Evolutionary conservation across 2,797 vertebrate genomes (phyloP), one percentile per base, ranked within the genome.

Genomic region (Malacoctenus gilli): DNA sequence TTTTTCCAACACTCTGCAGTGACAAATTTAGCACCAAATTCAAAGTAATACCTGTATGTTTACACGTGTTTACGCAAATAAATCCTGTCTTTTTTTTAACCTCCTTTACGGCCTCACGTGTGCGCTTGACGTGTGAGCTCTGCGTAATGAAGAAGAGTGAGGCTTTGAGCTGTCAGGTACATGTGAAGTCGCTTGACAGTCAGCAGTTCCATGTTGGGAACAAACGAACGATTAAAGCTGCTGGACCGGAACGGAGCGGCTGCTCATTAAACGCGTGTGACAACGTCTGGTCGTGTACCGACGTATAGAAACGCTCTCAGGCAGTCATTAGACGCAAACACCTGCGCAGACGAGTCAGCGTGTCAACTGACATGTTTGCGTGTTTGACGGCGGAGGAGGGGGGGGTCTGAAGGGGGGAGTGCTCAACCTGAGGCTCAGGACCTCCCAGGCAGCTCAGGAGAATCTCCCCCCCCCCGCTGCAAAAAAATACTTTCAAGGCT

Each of bases 231-330:
- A 78, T 80, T 50, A 57, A 44, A 83, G 52, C 15, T 51, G 49
- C 39, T 63, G 42, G 63, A 69, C 59, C 68, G 77, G 54, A 77
- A 74, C 68, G 28, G 57, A 77, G 53, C 23, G 39, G 53, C 60
- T 64, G 76, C 65, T 85, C 77, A 77, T 79, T 82, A 78, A 44
- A 56, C 1, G 13, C 42, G 49, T 25, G 39, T 43, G 65, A 69
- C 68, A 64, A 43, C 51, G 59, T 67, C 66, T 59, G 48, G 22
- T 63, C 65, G 30, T 36, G 30, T 23, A 38, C 44, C 36, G 39
- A 50, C 57, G 23, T 72, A 55, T 32, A 71, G 44, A 54, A 68
- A 71, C 18, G 40, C 41, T 72, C 21, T 47, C 58, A 67, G 59
- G 16, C 58, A 58, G 48, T 59, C 68, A 52, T 78, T 69, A 67